A percentile compares a stretch with the other conserved stretches of the same genome.
Evolutionary conservation across 2,888 invertebrate genomes (phyloP).

Genomic region (Frankliniella intonsa): DNA sequence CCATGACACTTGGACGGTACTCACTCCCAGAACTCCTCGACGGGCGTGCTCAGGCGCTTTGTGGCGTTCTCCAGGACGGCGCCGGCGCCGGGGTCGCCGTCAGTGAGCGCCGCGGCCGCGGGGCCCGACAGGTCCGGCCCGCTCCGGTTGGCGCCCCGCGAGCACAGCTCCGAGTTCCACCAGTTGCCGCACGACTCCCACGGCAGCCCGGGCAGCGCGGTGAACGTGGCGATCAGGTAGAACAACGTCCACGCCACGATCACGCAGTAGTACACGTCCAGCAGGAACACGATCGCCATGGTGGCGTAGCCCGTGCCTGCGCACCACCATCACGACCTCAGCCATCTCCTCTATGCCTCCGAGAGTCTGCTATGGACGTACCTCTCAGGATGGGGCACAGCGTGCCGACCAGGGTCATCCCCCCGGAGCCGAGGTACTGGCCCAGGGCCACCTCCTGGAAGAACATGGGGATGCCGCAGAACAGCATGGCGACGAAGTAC

Average conservation of each 20-base stretch:
- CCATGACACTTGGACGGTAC: constrained; percentile 36
- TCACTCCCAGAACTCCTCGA: constrained; percentile 59
- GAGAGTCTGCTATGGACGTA: constrained; percentile 36
- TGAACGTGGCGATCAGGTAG: constrained; percentile 60
- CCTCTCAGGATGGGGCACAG: constrained; percentile 55
- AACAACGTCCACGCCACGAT: constrained; percentile 72
- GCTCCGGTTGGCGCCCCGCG: constrained; percentile 39
- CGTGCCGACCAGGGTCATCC: constrained; percentile 57
- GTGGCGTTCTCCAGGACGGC: background rate
- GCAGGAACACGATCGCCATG: constrained; percentile 69
- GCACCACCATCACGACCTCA: constrained; percentile 25
- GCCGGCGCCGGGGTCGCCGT: background rate
- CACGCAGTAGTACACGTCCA: constrained; percentile 71
- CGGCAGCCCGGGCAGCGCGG: constrained; percentile 54
- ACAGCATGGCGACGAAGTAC: constrained; percentile 55
- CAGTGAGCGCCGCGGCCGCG: background rate
- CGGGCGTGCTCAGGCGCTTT: constrained; percentile 47
- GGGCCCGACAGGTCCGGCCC: background rate
- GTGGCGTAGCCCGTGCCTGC: constrained; percentile 69
- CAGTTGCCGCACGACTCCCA: constrained; percentile 64
- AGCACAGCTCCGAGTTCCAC: constrained; percentile 62
- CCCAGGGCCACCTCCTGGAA: constrained; percentile 59
- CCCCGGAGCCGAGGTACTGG: constrained; percentile 56
- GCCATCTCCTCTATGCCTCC: background rate
- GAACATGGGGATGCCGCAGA: constrained; percentile 57